Evolutionary conservation across 2,113 vertebrate species (phyloP).

Genomic region (Casuarius casuarius): DNA sequence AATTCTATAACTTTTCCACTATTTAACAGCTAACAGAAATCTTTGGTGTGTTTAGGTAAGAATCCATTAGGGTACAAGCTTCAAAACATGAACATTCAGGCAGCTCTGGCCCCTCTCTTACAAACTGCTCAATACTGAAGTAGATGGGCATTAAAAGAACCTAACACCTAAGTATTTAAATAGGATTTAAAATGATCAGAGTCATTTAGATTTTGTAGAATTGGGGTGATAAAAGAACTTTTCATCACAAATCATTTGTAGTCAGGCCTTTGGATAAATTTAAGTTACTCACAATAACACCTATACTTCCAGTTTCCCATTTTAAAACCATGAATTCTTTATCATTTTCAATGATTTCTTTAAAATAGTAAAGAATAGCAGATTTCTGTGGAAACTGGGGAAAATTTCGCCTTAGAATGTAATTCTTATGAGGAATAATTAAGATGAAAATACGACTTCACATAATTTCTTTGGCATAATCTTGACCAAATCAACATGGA

Average conservation of each 20-base stretch:
- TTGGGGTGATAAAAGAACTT: background rate
- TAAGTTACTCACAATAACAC: background rate
- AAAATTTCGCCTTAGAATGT: background rate
- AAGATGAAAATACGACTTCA: background rate
- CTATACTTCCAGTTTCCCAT: background rate
- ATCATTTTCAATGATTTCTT: too few species aligned
- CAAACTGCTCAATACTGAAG: conserved; percentile 10
- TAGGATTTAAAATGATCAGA: background rate
- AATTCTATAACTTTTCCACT: conserved; percentile 65
- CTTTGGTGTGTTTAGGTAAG: conserved; percentile 80
- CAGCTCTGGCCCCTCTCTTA: conserved; percentile 54
- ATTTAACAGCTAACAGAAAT: conserved; percentile 76
- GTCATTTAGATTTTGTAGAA: background rate
- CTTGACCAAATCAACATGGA: conserved; percentile 1
- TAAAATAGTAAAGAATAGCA: background rate
- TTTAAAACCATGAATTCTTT: background rate
- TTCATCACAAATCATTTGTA: background rate
- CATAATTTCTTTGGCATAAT: conserved; percentile 60
- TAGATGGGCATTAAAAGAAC: background rate
- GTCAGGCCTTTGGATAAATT: background rate
- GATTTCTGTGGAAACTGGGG: background rate
- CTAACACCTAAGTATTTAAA: background rate
- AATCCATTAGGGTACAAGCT: conserved; percentile 62
- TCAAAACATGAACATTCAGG: conserved; percentile 69
- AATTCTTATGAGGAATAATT: background rate